Conservation (phyloP, 2,797 vertebrate genomes). For the Huso huso region DNA sequence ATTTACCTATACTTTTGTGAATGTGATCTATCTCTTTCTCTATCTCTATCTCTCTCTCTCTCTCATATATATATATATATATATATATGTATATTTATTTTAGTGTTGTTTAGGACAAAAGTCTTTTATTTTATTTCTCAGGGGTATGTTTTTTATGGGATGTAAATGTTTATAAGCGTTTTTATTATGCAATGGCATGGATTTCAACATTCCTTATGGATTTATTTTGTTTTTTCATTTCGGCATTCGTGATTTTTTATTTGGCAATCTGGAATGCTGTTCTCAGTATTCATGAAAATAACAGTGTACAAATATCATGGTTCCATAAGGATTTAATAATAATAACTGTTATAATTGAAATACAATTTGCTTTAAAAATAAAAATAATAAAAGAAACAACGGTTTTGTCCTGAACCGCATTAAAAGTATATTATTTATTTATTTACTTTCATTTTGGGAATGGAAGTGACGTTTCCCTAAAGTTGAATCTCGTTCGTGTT, state of each 20-base stretch:
- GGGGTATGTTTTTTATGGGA: slow-evolving; percentile 9
- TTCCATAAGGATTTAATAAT: not conserved
- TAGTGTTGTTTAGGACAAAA: slow-evolving; percentile 98
- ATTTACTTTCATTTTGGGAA: slow-evolving; percentile 8
- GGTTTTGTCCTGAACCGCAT: slow-evolving; percentile 94
- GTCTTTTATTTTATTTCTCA: slow-evolving; percentile 48
- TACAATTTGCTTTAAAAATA: not conserved
- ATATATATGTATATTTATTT: slow-evolving; percentile 43
- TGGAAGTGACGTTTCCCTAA: slow-evolving; percentile 37
- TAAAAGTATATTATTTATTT: slow-evolving; percentile 52
- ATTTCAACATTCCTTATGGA: not conserved
- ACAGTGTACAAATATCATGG: not conserved
- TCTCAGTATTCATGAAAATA: slow-evolving; percentile 3
- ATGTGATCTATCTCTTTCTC: slow-evolving; percentile 64
- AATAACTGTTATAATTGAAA: not conserved
- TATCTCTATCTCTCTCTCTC: slow-evolving; percentile 60
- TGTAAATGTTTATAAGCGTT: too few relatives aligned
- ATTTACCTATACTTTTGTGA: slow-evolving; percentile 59
- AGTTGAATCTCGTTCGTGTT: slow-evolving; percentile 38
- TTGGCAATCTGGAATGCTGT: not conserved
- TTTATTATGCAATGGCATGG: too few relatives aligned
- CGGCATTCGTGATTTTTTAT: not conserved
- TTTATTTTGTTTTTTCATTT: slow-evolving; percentile 16
- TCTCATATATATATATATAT: slow-evolving; percentile 67
- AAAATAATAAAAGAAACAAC: slow-evolving; percentile 30